Percentiles rank a stretch among this genome's conserved stretches.
phyloP scores from a whole-genome alignment of 2,113 vertebrate species.

The Oceanodroma tethys region DNA sequence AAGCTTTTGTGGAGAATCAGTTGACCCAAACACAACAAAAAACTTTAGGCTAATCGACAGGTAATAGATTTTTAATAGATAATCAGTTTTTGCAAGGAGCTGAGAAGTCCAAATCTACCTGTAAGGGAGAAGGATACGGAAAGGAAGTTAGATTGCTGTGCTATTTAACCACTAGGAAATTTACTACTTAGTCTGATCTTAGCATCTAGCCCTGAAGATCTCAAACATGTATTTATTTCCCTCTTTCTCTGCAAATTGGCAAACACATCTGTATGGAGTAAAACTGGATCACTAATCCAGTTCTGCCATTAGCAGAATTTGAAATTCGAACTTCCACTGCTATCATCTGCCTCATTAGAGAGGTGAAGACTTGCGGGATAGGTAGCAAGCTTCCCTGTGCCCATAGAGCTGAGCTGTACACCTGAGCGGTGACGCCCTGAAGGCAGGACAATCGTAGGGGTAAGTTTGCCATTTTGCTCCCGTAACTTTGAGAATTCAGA shows the following conservation, averaged over 20 bases:
- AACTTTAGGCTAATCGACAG: not conserved
- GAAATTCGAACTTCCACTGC: not conserved
- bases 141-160: not conserved
- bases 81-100: not conserved
- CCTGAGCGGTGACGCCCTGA: not conserved
- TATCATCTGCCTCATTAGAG: not conserved
- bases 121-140: not conserved
- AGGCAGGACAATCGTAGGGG: not conserved
- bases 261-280: not conserved
- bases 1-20: not conserved
- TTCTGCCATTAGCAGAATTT: not conserved
- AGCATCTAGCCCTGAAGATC: not conserved
- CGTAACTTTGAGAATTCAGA: not conserved
- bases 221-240: not conserved
- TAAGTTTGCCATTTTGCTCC: accelerated
- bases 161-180: not conserved
- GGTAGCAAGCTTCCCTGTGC: not conserved
- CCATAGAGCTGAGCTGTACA: not conserved
- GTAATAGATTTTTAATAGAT: not conserved
- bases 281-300: not conserved
- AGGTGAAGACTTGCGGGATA: not conserved
- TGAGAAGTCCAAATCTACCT: not conserved
- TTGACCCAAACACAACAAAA: not conserved
- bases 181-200: not conserved
- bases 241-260: not conserved